Evolutionary conservation across 1,140 invertebrate genomes (phyloP), one percentile per base, ranked within the genome.

Genomic region (Aphelinus certus): DNA sequence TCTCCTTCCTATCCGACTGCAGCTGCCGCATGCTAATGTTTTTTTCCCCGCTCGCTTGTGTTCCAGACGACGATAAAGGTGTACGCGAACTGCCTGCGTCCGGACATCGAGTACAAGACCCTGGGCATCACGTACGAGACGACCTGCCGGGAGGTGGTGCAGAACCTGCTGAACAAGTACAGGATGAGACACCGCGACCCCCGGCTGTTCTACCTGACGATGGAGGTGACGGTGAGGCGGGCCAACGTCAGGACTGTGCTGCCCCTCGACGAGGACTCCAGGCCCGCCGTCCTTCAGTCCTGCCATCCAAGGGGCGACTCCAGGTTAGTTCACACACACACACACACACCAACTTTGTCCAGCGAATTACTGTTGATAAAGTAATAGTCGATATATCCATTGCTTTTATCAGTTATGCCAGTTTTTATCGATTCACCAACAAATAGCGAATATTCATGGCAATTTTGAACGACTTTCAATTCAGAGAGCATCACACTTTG

Each of bases 91-190:
- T 95, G 95, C 82, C 89, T 97, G 72, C 91, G 95, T 55, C 92
- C 95, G 1, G 96, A 97, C 87, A 96, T 97, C 82, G 95, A 97
- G 83, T 97, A 97, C 90, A 97, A 97, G 88, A 97, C 96, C 0
- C 86, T 97, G 63, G 92, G 94, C 68, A 95, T 97, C 65, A 94
- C 93, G 3, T 94, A 93, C 86, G 92, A 95, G 77, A 97, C 95
- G 6, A 93, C 94, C 0, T 95, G 95, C 80, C 92, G 93, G 80
- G 94, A 97, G 88, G 92, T 97, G 56, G 94, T 97, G 2, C 88
- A 91, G 66, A 93, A 94, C 61, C 88, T 97, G n/a, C 88, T 97
- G 68, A 92, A 94, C 82, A 97, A 97, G 89, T 97, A 95, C 83
- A 92, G 95, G 81, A 96, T 97, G 94, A 92, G 95, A 79, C 95